These are phyloP conservation scores for Meloidogyne floridensis DNA, from an alignment of 1,140 invertebrate genomes.

Conservation along the genomic window DNA sequence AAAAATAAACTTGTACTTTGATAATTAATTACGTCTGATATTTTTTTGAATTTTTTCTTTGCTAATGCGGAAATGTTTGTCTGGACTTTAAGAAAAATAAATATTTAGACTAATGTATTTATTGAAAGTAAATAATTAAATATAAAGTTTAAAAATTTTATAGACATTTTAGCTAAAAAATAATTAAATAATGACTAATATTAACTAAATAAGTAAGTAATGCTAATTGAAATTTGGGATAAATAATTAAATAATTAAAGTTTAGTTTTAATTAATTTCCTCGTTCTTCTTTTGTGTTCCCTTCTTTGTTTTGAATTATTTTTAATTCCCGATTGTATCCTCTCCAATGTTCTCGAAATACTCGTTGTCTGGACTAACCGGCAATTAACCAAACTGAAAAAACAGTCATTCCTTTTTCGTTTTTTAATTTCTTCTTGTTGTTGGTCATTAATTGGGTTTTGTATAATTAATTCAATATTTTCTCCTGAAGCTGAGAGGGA, in stretches of 20 bases:
- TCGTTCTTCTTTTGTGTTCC: background rate
- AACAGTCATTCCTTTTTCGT: background rate
- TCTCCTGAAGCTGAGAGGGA: background rate
- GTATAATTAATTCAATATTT: background rate
- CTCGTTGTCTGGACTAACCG: background rate
- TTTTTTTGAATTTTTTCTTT: background rate
- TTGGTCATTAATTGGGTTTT: background rate
- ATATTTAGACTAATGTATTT: too few relatives aligned
- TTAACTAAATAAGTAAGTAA: background rate
- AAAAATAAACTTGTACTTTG: background rate
- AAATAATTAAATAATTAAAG: background rate
- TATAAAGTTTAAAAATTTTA: background rate
- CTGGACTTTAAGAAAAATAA: too few relatives aligned
- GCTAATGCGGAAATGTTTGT: too few relatives aligned
- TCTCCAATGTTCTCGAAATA: background rate
- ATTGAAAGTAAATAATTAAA: too few relatives aligned
- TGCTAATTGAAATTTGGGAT: too few relatives aligned
- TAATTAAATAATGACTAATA: too few relatives aligned
- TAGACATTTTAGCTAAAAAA: background rate
- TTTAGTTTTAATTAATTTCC: background rate
- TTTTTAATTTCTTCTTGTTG: background rate
- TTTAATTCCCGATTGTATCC: background rate
- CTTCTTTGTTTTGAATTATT: background rate
- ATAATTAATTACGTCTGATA: background rate
- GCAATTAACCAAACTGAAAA: background rate